Percentiles rank a stretch among this genome's conserved stretches.
These are phyloP conservation scores for Yponomeuta malinellus DNA, from an alignment of 2,888 invertebrate species.

Conservation along the genomic window DNA sequence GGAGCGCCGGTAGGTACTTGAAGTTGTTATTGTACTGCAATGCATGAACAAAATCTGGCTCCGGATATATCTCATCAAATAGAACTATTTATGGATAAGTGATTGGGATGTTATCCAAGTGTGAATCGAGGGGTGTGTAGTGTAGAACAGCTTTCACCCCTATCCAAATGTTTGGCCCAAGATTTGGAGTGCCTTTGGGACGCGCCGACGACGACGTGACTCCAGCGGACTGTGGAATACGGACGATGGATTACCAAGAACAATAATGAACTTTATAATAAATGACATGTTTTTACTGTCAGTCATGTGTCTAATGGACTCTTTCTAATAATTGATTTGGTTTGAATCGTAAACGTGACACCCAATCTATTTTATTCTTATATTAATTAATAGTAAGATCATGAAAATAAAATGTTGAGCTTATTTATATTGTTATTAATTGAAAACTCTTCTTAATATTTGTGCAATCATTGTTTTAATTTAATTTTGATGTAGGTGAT, in stretches of 20 bases:
- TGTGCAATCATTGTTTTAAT: slow-evolving; percentile 16
- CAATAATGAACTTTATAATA: slow-evolving; percentile 15
- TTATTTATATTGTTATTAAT: slow-evolving; percentile 38
- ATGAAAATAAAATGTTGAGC: slow-evolving; percentile 38
- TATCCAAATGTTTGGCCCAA: slow-evolving; percentile 6
- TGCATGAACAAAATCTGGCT: too few relatives aligned
- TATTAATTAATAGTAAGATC: slow-evolving; percentile 16
- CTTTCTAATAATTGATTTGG: neutral
- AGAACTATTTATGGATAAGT: neutral
- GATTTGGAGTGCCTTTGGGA: slow-evolving; percentile 51
- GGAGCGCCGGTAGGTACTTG: too few relatives aligned
- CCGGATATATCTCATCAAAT: neutral
- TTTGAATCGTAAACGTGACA: slow-evolving; percentile 3
- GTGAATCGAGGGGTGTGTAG: neutral
- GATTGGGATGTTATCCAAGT: neutral
- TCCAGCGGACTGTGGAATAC: neutral
- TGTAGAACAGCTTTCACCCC: neutral
- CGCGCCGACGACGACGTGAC: neutral
- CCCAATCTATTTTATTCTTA: neutral
- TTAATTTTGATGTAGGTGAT: neutral
- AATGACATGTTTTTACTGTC: slow-evolving; percentile 4
- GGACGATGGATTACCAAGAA: slow-evolving; percentile 7
- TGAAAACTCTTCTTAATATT: slow-evolving; percentile 24
- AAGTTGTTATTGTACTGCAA: too few relatives aligned
- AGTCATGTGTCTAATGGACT: neutral